Conservation (phyloP, 2,113 vertebrate species). For the Cavia aperea region DNA sequence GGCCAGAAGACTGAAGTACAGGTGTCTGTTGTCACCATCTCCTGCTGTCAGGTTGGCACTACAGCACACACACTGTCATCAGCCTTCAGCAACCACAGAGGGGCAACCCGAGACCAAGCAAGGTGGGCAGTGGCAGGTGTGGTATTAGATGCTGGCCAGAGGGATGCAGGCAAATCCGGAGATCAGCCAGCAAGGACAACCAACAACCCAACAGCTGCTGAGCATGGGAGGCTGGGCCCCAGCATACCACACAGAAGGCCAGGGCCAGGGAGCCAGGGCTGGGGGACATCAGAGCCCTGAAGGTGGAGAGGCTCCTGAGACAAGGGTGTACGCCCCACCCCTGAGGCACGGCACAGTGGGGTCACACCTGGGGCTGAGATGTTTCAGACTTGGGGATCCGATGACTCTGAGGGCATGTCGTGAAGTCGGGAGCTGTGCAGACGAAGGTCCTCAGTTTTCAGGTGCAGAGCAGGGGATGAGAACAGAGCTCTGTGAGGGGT, state of each 20-base stretch:
- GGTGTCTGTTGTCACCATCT: rapidly evolving
- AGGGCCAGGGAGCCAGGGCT: not conserved
- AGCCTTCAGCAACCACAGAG: not conserved
- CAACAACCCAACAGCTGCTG: not conserved
- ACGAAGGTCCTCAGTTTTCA: not conserved
- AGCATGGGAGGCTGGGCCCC: not conserved
- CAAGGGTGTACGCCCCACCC: not conserved
- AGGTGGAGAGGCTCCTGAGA: not conserved
- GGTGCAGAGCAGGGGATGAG: not conserved
- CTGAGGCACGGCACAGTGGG: rapidly evolving
- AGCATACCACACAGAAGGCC: not conserved
- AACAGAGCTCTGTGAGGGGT: not conserved
- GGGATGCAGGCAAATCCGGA: not conserved
- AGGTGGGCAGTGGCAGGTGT: not conserved
- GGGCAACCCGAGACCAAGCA: not conserved
- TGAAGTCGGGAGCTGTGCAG: rapidly evolving
- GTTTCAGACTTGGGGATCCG: too few species aligned
- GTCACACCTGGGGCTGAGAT: not conserved
- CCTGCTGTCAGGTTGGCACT: not conserved
- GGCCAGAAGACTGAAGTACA: not conserved
- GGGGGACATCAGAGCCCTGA: not conserved
- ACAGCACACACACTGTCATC: not conserved
- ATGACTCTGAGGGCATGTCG: not conserved
- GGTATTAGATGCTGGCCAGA: not conserved
- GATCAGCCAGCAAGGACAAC: too few species aligned